Base-by-base conservation (phyloP, 2,888 invertebrate genomes). In the Kryphioiulus occultus region DNA sequence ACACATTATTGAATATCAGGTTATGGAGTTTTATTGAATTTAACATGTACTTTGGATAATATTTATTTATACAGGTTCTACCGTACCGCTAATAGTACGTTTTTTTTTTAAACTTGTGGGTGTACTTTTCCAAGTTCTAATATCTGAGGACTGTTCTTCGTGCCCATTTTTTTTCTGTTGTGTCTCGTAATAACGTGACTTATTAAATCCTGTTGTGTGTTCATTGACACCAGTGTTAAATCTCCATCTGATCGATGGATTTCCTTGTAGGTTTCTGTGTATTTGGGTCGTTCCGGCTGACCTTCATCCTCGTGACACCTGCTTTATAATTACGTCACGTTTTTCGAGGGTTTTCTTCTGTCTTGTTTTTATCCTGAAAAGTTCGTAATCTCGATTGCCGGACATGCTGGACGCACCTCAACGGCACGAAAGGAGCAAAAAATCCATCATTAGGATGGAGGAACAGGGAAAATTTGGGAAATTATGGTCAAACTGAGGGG, bases 251-350 rank as follows among this genome's bases (percentile, higher is more conserved):
- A 53, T 83, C 39, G 83, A 83, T 32, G 83, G 83, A 83, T 83
- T 83, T 35, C 44, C 26, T 85, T 85, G 44, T 85, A 85, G 85
- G 85, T 85, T 85, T 85, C 85, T 85, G 85, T 85, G 85, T 85
- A 85, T 39, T 39, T 85, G 42, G 85, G 85, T 39, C 85, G 85
- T 85, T 85, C 39, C 44, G 85, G 42, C 35, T 85, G 85, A 85
- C 85, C 85, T 42, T 85, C 44, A 44, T 85, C 85, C 3, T 3
- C 5, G 5, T 19, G n/a, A 53, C 19, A 53, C 17, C 53, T 53
- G 53, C 2, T 26, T 83, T 83, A 26, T 35, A 35, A 35, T 30
- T 35, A 83, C 32, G 30, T 35, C 83, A 83, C 83, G 83, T 26
- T 35, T 83, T 26, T 83, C 53, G 26, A 17, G 35, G 26, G 4